Conservation (phyloP, 2,888 invertebrate genomes). For the Gisinianus flammeolus region DNA sequence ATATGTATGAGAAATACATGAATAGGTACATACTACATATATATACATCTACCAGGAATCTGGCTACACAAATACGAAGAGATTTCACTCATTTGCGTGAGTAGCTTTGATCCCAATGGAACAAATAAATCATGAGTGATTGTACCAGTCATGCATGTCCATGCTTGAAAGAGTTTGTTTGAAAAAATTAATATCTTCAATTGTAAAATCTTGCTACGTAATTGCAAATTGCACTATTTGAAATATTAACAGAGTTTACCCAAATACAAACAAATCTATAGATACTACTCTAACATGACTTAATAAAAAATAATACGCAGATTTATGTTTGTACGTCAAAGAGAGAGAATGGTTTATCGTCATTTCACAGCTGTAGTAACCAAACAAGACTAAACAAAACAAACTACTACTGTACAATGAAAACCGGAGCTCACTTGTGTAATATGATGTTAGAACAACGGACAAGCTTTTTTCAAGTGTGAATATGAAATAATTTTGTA, state of each 20-base stretch:
- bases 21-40: not conserved
- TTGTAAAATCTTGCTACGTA: not conserved
- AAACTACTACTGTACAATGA: no score
- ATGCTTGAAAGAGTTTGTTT: not conserved
- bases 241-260: no score
- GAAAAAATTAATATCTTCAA: not conserved
- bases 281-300: no score
- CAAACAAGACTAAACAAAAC: no score
- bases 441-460: no score
- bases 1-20: not conserved
- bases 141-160: not conserved
- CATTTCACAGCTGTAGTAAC: no score
- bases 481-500: no score
- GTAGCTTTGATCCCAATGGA: not conserved
- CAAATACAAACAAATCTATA: not conserved
- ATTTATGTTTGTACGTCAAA: no score
- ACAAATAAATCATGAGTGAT: not conserved
- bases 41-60: not conserved
- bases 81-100: not conserved
- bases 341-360: no score
- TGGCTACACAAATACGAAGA: not conserved
- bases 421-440: no score
- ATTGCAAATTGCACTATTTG: not conserved
- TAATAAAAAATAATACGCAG: no score
- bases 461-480: not conserved